These are phyloP conservation scores for Perca fluviatilis DNA, from an alignment of 2,113 vertebrate genomes.

Conservation along the genomic window DNA sequence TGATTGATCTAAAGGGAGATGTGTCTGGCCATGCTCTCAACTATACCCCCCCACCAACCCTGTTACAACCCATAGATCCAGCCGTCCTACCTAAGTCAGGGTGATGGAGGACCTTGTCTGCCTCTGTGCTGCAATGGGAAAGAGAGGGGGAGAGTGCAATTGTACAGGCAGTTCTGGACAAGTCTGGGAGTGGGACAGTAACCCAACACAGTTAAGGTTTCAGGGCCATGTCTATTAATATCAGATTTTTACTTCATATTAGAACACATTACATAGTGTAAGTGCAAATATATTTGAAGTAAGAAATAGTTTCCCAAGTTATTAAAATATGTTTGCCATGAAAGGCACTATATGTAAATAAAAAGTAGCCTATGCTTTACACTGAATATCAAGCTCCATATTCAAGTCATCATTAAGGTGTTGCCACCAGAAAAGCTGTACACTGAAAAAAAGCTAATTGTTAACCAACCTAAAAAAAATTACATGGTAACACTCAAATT, in stretches of 20 bases:
- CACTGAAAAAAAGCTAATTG: not conserved
- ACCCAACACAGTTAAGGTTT: slow-evolving; percentile 39
- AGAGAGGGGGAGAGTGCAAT: slow-evolving; percentile 50
- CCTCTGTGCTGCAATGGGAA: slow-evolving; percentile 67
- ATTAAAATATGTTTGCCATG: not conserved
- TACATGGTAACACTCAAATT: not conserved
- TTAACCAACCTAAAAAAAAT: not conserved
- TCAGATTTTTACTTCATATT: not conserved
- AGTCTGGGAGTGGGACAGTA: slow-evolving; percentile 44
- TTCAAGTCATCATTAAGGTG: not conserved
- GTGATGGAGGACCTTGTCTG: slow-evolving; percentile 81
- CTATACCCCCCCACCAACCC: slow-evolving; percentile 51
- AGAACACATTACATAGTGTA: slow-evolving; percentile 12
- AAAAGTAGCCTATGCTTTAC: not conserved
- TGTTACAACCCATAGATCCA: slow-evolving; percentile 78
- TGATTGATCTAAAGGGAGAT: slow-evolving; percentile 84
- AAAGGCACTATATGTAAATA: not conserved
- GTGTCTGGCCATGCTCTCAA: slow-evolving; percentile 77
- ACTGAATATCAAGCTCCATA: not conserved
- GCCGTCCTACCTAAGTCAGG: slow-evolving; percentile 78
- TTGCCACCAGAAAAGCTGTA: not conserved
- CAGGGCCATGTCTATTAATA: slow-evolving; percentile 34
- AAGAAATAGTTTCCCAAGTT: not conserved
- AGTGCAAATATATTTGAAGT: slow-evolving; percentile 1
- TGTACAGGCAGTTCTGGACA: slow-evolving; percentile 66